Evolutionary conservation across 1,140 invertebrate species (phyloP).

Genomic region (Eriosoma lanigerum): DNA sequence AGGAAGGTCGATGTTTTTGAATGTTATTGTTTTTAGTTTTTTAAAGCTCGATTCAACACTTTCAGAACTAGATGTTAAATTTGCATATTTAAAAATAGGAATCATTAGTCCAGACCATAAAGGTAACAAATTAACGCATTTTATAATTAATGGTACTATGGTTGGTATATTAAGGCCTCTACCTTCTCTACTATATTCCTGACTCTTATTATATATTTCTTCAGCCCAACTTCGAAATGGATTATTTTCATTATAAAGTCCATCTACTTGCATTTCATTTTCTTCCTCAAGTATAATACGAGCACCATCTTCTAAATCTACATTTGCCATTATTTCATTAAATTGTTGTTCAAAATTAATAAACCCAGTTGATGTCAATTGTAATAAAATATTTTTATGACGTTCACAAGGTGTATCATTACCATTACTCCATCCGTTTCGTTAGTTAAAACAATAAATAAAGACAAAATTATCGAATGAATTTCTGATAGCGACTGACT

Average conservation of each 20-base stretch:
- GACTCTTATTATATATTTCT: not conserved
- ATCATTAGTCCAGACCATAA: not conserved
- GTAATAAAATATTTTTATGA: conserved; percentile 7
- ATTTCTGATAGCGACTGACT: not conserved
- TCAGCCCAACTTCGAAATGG: not conserved
- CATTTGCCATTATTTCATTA: not conserved
- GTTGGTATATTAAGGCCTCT: not conserved
- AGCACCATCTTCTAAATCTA: not conserved
- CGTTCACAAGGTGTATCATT: conserved; percentile 3
- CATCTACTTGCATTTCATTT: not conserved
- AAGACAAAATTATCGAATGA: not conserved
- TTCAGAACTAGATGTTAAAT: not conserved
- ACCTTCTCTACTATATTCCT: not conserved
- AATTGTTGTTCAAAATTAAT: not conserved
- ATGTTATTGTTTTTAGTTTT: not conserved
- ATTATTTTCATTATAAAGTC: not conserved
- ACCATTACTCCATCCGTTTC: not conserved
- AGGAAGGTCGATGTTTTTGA: not conserved
- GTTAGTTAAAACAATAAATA: conserved; percentile 12
- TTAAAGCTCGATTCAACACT: not conserved
- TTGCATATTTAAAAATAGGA: not conserved
- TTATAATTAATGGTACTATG: not conserved
- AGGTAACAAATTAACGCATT: not conserved
- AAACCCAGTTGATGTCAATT: not conserved
- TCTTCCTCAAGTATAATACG: not conserved